Conservation (phyloP, 2,888 invertebrate genomes). For the Cosmia pyralina region DNA sequence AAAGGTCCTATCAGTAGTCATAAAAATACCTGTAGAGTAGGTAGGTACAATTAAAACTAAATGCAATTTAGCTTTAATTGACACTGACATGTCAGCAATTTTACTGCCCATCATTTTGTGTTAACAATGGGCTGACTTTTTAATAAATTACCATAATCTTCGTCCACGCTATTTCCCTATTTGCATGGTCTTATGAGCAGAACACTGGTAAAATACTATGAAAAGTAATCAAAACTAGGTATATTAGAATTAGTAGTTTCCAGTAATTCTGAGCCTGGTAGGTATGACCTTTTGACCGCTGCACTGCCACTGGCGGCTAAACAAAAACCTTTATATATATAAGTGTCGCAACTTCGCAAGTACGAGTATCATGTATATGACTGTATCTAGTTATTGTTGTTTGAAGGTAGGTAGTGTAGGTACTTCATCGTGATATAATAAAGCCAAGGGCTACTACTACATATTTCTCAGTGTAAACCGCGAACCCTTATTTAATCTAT, state of each 20-base stretch:
- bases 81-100: neutral
- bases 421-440: neutral
- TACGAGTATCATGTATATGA: neutral
- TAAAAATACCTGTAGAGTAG: neutral
- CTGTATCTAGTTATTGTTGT: neutral
- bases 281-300: conserved; percentile 23
- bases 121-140: neutral
- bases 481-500: neutral
- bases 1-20: conserved; percentile 10
- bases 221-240: neutral
- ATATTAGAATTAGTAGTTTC: neutral
- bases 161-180: neutral
- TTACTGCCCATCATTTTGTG: neutral
- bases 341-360: neutral
- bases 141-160: neutral
- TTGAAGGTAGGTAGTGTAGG: too few relatives aligned
- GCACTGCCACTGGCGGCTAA: neutral
- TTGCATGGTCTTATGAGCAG: neutral
- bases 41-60: too few relatives aligned
- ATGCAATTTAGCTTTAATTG: neutral
- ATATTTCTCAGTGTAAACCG: neutral
- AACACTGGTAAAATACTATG: conserved; percentile 8
- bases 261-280: neutral
- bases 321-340: conserved; percentile 1
- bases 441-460: neutral